phyloP scores from a whole-genome alignment of 2,797 vertebrate species.

The Steatocranus sp. region DNA sequence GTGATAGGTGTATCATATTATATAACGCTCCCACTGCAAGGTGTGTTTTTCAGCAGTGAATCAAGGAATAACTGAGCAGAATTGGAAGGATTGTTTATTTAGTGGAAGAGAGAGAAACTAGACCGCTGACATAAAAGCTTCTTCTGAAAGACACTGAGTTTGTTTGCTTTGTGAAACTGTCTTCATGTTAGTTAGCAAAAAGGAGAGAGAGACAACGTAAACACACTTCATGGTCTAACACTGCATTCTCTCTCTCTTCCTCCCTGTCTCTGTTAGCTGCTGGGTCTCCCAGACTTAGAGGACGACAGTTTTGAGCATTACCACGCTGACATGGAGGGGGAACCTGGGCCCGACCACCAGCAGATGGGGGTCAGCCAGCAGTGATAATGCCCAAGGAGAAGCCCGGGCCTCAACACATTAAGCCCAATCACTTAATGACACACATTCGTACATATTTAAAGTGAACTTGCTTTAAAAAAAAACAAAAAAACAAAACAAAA shows the following conservation, averaged over 20 bases:
- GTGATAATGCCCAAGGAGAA: slow-evolving; percentile 69
- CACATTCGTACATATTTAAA: slow-evolving; percentile 25
- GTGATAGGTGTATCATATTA: background rate
- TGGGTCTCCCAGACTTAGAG: slow-evolving; percentile 95
- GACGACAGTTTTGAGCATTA: slow-evolving; percentile 96
- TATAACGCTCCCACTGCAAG: background rate
- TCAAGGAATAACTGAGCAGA: background rate
- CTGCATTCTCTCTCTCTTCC: background rate
- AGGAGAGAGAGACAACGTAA: background rate
- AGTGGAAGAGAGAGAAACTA: background rate
- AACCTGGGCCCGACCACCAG: slow-evolving; percentile 95
- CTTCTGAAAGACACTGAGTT: background rate
- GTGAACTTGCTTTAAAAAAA: slow-evolving; percentile 41
- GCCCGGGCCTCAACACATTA: slow-evolving; percentile 27
- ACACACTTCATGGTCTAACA: background rate
- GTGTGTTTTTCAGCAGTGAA: background rate
- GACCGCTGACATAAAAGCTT: background rate
- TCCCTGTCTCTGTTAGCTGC: slow-evolving; percentile 73
- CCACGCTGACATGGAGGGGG: slow-evolving; percentile 93
- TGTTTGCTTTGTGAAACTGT: background rate
- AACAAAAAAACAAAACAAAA: background rate
- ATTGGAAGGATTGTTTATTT: background rate
- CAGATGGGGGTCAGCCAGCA: slow-evolving; percentile 99
- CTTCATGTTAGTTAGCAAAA: background rate
- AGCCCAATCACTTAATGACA: slow-evolving; percentile 29